Evolutionary conservation across 2,113 vertebrate species (phyloP).

Genomic region (Tor tambroides): DNA sequence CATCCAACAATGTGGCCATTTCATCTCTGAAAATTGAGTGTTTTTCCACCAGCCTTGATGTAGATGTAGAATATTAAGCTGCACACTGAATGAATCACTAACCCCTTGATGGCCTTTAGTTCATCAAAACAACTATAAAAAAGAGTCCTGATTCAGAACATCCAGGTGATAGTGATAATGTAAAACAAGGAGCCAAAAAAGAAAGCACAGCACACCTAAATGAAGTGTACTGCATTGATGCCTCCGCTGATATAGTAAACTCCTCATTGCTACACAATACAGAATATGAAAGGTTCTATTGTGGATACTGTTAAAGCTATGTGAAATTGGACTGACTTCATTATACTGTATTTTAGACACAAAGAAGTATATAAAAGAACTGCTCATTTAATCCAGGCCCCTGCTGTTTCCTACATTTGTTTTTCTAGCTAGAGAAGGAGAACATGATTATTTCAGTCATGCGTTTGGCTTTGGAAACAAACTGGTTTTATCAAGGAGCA

Average conservation of each 20-base stretch:
- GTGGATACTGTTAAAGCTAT: background rate
- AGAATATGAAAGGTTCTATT: background rate
- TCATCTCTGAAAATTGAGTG: background rate
- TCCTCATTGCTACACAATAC: background rate
- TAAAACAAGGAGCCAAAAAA: background rate
- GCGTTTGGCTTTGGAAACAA: conserved; percentile 24
- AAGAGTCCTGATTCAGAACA: background rate
- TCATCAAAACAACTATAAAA: conserved; percentile 4
- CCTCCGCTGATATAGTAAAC: background rate
- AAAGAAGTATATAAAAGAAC: background rate
- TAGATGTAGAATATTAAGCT: background rate
- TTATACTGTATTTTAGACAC: background rate
- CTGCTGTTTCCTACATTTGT: background rate
- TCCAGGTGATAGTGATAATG: background rate
- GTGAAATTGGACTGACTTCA: background rate
- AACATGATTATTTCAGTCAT: conserved; percentile 17
- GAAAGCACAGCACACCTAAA: background rate
- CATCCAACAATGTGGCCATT: conserved; percentile 4
- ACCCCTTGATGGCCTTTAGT: background rate
- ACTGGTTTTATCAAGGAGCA: conserved; percentile 32
- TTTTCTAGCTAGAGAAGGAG: background rate
- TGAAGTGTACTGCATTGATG: background rate
- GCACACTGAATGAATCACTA: background rate
- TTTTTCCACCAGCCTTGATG: conserved; percentile 8
- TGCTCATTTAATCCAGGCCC: background rate